Base-by-base conservation (phyloP, 2,113 vertebrate genomes). In the Boulengeromyrus knoepffleri region DNA sequence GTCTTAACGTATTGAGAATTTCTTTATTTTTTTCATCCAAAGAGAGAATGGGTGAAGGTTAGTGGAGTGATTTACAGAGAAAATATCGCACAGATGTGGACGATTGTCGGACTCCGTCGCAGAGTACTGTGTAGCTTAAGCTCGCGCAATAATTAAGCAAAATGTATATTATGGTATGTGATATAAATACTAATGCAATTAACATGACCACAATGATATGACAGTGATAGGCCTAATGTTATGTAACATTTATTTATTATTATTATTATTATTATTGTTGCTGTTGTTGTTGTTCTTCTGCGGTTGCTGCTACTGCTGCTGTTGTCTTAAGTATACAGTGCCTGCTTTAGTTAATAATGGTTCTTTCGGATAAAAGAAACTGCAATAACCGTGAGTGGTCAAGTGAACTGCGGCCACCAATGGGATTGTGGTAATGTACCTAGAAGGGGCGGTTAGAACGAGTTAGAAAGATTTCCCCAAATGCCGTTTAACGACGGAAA, bases 401-500 rank as follows among this genome's bases (percentile, higher is more conserved):
- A 89, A 52, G 84, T 93, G 91, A 90, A 91, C 83, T 50, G 27
- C 58, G 90, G 84, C 45, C 90, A 92, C 93, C 89, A 91, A 90
- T 87, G 36, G 80, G 89, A 90, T 91, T 89, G 46, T 53, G 80
- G 50, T 87, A 89, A 62, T 89, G 91, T 90, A 77, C 88, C 10
- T 52, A 45, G 80, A 83, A 77, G 58, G 74, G 77, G 62, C n/a
- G 45, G 66, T 91, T 90, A 91, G 91, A 91, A 89, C 89, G 91
- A 93, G 88, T 92, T 88, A 91, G 90, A 85, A 90, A 94, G 91
- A 94, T 94, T 93, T 93, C 93, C 93, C 93, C 92, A 93, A 95
- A 94, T 95, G 94, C 93, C 92, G 93, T 92, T 94, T 94, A 94
- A 94, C 91, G 93, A 93, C 93, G 93, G 93, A 94, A 95, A 95